These are phyloP conservation scores for Rhea americana DNA, from an alignment of 2,113 vertebrate species.

Conservation along the genomic window DNA sequence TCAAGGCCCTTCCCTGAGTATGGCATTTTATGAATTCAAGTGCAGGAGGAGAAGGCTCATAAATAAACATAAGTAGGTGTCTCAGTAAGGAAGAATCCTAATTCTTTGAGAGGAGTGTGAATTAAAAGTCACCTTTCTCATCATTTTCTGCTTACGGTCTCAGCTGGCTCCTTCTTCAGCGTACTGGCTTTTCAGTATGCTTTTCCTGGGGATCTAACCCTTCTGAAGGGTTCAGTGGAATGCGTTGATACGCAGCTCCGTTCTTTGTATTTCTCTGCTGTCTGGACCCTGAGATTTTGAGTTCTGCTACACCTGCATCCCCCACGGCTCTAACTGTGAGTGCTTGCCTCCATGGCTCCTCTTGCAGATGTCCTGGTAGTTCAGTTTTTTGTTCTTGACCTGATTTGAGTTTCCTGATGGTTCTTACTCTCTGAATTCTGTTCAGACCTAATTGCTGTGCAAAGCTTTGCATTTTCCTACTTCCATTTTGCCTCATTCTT, in stretches of 20 bases:
- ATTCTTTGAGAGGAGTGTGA: neutral
- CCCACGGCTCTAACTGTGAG: neutral
- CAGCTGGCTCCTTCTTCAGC: neutral
- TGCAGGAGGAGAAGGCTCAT: neutral
- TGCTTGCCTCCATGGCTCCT: accelerated
- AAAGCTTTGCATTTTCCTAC: neutral
- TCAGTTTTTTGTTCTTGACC: neutral
- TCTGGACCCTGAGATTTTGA: neutral
- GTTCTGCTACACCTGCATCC: neutral
- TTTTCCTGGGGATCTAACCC: neutral
- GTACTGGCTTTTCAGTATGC: neutral
- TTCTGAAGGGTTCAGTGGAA: neutral
- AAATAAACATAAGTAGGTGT: neutral
- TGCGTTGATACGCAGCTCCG: neutral
- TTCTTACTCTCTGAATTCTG: neutral
- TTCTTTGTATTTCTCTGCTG: neutral
- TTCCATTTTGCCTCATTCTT: neutral
- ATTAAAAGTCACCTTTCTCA: neutral
- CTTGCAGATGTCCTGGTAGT: neutral
- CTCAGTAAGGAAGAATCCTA: neutral
- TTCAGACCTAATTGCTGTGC: neutral
- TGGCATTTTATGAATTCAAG: too few relatives aligned
- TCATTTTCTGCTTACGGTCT: neutral
- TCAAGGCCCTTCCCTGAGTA: too few relatives aligned
- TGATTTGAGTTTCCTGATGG: neutral